Base-by-base conservation (phyloP, 1,140 invertebrate species). In the Eupeodes corollae region DNA sequence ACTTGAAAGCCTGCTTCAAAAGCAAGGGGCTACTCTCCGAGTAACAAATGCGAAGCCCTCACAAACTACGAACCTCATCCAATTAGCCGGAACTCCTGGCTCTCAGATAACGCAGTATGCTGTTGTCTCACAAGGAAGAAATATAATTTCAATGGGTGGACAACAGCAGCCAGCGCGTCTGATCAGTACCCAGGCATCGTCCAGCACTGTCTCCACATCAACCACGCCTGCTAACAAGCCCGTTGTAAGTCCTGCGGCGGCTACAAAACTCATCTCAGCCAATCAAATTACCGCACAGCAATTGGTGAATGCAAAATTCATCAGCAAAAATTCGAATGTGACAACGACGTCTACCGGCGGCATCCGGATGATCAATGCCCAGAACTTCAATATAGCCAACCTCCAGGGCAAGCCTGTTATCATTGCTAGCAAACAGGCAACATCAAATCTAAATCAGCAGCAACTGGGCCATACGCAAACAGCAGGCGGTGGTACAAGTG, bases 331-430 rank as follows among this genome's bases (percentile, higher is more conserved):
- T 13, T 32, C 51, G 21, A 38, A 31, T 40, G 42, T 34, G 40
- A 26, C 39, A 35, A 33, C 21, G 8, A 26, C 21, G 8, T 26
- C 10, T 16, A n/a, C 51, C 18, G 45, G 47, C 37, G 46, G 52
- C n/a, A 52, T 48, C 6, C 59, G 76, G 30, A 77, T 77, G n/a
- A 74, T 73, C 57, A 26, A 26, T 26, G 8, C 21, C 8, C 21
- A 26, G 21, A 26, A 26, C 21, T 26, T 26, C 8, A 26, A 26
- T 26, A 52, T 74, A 37, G 21, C 21, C 21, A 76, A 78, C 46
- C 63, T 80, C 3, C 74, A 74, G 15, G 80, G 81, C 1, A 83
- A 83, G 54, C 80, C 78, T 5, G 73, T 82, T 11, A 69, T 82
- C 10, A 58, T 82, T 6, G 76, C 79, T 0, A 77, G 76, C 47